These are phyloP conservation scores for Leptoteleia sp. DNA, from an alignment of 1,140 invertebrate genomes.

Conservation along the genomic window DNA sequence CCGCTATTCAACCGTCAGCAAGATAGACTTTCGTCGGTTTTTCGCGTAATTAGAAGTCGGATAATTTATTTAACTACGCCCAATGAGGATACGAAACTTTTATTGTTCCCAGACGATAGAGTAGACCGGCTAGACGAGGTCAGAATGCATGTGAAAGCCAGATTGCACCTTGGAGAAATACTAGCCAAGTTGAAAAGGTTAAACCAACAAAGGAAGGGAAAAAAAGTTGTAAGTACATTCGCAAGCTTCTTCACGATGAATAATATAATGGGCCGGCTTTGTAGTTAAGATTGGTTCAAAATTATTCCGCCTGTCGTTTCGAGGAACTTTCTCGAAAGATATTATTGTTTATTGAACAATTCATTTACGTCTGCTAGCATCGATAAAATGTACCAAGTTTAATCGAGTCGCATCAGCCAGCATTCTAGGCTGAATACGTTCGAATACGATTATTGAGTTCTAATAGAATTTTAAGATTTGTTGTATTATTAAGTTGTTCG, in stretches of 20 bases:
- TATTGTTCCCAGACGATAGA: slow-evolving; percentile 68
- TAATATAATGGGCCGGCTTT: slow-evolving; percentile 34
- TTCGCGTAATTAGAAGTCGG: slow-evolving; percentile 74
- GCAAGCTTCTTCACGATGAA: slow-evolving; percentile 32
- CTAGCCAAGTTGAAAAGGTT: slow-evolving; percentile 47
- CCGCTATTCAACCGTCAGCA: slow-evolving; percentile 58
- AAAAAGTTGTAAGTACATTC: slow-evolving; percentile 48
- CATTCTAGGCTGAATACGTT: too few relatives aligned
- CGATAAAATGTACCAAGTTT: too few relatives aligned
- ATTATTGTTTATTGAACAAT: too few relatives aligned
- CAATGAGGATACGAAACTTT: slow-evolving; percentile 71
- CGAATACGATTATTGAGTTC: too few relatives aligned
- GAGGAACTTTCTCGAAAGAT: too few relatives aligned
- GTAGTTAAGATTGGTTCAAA: slow-evolving; percentile 7
- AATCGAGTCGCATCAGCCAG: too few relatives aligned
- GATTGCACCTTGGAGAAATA: slow-evolving; percentile 63
- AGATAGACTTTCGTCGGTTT: slow-evolving; percentile 72
- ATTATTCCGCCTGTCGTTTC: slow-evolving; percentile 16
- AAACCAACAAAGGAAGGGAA: slow-evolving; percentile 35
- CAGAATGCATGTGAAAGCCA: slow-evolving; percentile 50
- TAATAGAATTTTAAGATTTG: too few relatives aligned
- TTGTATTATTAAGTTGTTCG: too few relatives aligned
- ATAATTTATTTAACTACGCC: slow-evolving; percentile 76
- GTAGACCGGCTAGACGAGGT: slow-evolving; percentile 29
- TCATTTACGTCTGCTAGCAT: too few relatives aligned